phyloP scores from a whole-genome alignment of 2,113 vertebrate species.

The Epinephelus fuscoguttatus region DNA sequence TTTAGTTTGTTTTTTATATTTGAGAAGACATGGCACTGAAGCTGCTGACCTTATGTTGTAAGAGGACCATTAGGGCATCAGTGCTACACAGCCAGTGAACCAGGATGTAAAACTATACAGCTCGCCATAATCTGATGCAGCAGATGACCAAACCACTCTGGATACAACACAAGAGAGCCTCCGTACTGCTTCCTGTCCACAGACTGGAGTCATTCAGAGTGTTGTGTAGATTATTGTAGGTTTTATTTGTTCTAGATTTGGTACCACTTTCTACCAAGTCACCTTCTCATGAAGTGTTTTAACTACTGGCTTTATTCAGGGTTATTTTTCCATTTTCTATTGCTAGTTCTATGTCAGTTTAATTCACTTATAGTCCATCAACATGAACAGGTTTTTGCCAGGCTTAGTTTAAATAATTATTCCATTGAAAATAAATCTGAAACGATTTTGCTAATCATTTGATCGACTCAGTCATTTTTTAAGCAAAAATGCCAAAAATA shows the following conservation, averaged over 20 bases:
- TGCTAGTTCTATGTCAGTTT: too few species aligned
- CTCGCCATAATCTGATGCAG: slow-evolving; percentile 24
- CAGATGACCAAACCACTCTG: slow-evolving; percentile 3
- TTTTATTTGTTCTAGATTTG: neutral
- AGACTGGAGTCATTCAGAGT: neutral
- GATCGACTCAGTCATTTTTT: too few species aligned
- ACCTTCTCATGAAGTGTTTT: neutral
- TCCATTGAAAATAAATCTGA: too few species aligned
- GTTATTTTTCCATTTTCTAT: neutral
- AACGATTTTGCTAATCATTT: too few species aligned
- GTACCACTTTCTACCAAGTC: neutral
- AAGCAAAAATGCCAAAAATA: too few species aligned
- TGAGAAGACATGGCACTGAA: slow-evolving; percentile 14
- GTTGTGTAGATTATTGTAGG: neutral
- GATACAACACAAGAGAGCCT: neutral
- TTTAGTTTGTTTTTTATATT: slow-evolving; percentile 1
- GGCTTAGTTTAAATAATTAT: too few species aligned
- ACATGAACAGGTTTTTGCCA: neutral
- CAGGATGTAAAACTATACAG: slow-evolving; percentile 32
- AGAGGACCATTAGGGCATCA: slow-evolving; percentile 33
- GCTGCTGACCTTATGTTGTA: slow-evolving; percentile 30
- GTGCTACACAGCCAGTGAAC: slow-evolving; percentile 36
- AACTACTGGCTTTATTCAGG: neutral
- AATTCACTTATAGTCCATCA: neutral
- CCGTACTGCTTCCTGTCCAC: neutral